Evolutionary conservation across 2,113 vertebrate species (phyloP), one percentile per base, ranked within the genome.

Genomic region (Anoplopoma fimbria): DNA sequence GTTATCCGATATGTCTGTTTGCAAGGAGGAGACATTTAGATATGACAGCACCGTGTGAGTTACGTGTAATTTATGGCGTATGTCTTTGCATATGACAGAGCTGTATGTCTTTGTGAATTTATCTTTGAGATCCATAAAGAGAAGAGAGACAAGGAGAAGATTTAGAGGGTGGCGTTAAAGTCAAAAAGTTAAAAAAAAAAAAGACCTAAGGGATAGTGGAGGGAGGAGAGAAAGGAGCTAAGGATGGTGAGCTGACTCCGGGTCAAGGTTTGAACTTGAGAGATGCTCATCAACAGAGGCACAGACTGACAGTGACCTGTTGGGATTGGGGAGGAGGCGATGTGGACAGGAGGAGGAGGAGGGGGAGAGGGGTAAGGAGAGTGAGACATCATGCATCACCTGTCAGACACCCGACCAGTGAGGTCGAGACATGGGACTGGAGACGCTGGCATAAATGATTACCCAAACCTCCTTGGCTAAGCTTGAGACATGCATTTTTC

Each of bases 361-460:
- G 40, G 45, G 15, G 55, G 9, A 8, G 42, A 23, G 68, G 53
- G 25, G n/a, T n/a, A 29, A 17, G 69, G 40, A 15, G 81, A 53
- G 47, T 64, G 85, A 88, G 75, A 84, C 57, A 81, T 90, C 87
- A 88, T 86, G 86, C 91, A 89, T 94, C 91, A 90, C 87, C 85
- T 91, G 89, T 90, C 92, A 93, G 87, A 84, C 61, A 62, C 74
- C 80, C 7, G 68, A 83, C 90, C 89, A 85, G 86, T 86, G 69
- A 91, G 93, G 91, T 89, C 76, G 29, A 85, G 74, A 85, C 86
- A 83, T n/a, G 47, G 83, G 78, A 91, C 87, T 75, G 80, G 85
- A 92, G 87, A 91, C 86, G 71, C 84, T 70, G 83, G 92, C 88
- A 91, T 93, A 91, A 93, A 88, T 93, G 91, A 94, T 93, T 92